These are phyloP conservation scores for Chrysolina oricalcia DNA, from an alignment of 2,888 invertebrate species.

Conservation along the genomic window DNA sequence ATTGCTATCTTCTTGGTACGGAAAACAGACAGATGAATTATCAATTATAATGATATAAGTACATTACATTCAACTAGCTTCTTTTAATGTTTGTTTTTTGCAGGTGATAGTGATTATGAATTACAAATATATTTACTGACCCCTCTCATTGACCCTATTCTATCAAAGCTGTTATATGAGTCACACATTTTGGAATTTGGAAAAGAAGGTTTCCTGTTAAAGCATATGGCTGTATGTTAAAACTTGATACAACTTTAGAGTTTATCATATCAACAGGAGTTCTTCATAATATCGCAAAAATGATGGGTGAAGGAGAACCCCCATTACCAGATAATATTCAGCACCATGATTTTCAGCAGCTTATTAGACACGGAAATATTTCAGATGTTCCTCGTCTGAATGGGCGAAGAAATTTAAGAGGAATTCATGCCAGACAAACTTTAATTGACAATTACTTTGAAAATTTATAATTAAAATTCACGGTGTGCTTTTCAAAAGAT, in stretches of 20 bases:
- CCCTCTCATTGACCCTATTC: slow-evolving; percentile 24
- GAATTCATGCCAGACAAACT: slow-evolving; percentile 9
- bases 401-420: not conserved
- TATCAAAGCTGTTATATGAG: slow-evolving; percentile 27
- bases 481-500: not conserved
- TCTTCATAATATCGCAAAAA: slow-evolving; percentile 31
- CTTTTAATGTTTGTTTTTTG: not conserved
- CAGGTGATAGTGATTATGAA: slow-evolving; percentile 29
- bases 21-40: not conserved
- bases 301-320: slow-evolving; percentile 24
- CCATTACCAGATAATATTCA: slow-evolving; percentile 19
- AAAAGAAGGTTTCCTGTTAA: slow-evolving; percentile 36
- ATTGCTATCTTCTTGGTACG: slow-evolving; percentile 27
- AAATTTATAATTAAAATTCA: slow-evolving; percentile 15
- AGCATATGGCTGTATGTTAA: slow-evolving; percentile 22
- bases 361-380: slow-evolving; percentile 23
- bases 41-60: not conserved
- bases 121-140: slow-evolving; percentile 32
- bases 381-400: slow-evolving; percentile 6
- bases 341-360: slow-evolving; percentile 16
- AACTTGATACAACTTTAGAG: slow-evolving; percentile 8
- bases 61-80: not conserved
- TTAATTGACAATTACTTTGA: slow-evolving; percentile 23
- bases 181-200: slow-evolving; percentile 32
- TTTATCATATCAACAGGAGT: too few species aligned